Evolutionary conservation across 2,888 invertebrate species (phyloP).

Genomic region (Aspidiotus rigidus): DNA sequence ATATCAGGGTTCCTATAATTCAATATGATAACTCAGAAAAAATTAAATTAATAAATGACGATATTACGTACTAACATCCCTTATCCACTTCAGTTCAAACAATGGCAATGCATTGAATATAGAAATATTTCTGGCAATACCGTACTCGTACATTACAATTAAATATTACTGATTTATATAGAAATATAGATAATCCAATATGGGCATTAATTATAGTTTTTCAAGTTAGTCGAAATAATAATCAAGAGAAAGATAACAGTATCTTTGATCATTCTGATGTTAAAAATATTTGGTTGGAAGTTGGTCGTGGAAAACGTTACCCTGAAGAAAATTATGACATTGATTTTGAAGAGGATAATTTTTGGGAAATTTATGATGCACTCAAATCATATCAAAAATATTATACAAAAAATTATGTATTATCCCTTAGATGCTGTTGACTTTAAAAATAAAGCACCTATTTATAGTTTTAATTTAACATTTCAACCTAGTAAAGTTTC

Average conservation of each 20-base stretch:
- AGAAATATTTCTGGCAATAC: slow-evolving; percentile 4
- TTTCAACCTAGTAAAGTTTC: slow-evolving; percentile 2
- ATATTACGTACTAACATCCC: slow-evolving; percentile 4
- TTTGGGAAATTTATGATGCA: slow-evolving; percentile 1
- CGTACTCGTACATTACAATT: background rate
- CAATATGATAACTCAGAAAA: background rate
- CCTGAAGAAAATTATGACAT: slow-evolving; percentile 4
- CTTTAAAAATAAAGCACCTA: slow-evolving; percentile 4
- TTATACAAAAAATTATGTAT: slow-evolving; percentile 2
- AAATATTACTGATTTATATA: background rate
- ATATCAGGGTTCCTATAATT: slow-evolving; percentile 1
- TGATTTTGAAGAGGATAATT: slow-evolving; percentile 2
- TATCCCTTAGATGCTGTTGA: slow-evolving; percentile 4
- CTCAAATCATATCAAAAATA: slow-evolving; percentile 1
- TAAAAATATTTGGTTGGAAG: slow-evolving; percentile 2
- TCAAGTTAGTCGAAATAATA: slow-evolving; percentile 3
- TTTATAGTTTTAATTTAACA: slow-evolving; percentile 2
- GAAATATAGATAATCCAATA: slow-evolving; percentile 4
- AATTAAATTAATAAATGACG: slow-evolving; percentile 1
- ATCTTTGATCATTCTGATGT: background rate
- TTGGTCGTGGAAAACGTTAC: slow-evolving; percentile 2
- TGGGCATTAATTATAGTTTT: background rate
- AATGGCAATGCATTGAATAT: slow-evolving; percentile 2
- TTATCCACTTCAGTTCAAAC: slow-evolving; percentile 2
- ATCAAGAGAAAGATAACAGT: slow-evolving; percentile 4